A percentile compares a stretch with the other conserved stretches of the same genome.
Evolutionary conservation across 2,113 vertebrate genomes (phyloP).

Genomic region (Colaptes auratus): DNA sequence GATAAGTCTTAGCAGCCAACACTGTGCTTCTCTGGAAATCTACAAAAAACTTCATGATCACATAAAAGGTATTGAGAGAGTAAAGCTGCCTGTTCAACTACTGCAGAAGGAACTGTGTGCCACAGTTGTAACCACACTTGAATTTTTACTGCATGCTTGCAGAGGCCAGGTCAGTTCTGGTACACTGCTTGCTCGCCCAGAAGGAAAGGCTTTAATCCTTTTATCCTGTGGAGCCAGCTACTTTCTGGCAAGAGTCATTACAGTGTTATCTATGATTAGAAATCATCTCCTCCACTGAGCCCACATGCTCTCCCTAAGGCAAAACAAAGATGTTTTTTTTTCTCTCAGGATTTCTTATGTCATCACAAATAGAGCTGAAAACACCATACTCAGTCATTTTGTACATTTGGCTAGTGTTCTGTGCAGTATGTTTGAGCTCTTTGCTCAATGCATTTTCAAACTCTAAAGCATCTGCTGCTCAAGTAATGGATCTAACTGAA

Average conservation of each 20-base stretch:
- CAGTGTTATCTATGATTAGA: constrained; percentile 36
- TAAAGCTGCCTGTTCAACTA: not conserved
- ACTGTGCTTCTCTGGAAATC: not conserved
- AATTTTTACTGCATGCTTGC: not conserved
- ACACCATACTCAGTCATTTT: not conserved
- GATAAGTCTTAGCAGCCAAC: not conserved
- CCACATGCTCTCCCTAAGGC: not conserved
- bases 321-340: not conserved
- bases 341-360: not conserved
- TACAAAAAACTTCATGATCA: not conserved
- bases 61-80: not conserved
- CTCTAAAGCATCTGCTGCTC: not conserved
- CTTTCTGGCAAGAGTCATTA: constrained; percentile 17
- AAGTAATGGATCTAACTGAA: constrained; percentile 37
- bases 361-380: not conserved
- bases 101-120: not conserved
- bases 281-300: not conserved
- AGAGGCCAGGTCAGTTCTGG: not conserved
- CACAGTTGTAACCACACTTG: rapidly evolving
- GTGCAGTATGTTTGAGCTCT: not conserved
- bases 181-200: not conserved
- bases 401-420: not conserved
- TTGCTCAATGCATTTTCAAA: not conserved
- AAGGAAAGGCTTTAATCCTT: constrained; percentile 12
- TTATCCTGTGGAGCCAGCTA: not conserved